Evolutionary conservation across 2,888 invertebrate genomes (phyloP).

Genomic region (Diplolepis rosae): DNA sequence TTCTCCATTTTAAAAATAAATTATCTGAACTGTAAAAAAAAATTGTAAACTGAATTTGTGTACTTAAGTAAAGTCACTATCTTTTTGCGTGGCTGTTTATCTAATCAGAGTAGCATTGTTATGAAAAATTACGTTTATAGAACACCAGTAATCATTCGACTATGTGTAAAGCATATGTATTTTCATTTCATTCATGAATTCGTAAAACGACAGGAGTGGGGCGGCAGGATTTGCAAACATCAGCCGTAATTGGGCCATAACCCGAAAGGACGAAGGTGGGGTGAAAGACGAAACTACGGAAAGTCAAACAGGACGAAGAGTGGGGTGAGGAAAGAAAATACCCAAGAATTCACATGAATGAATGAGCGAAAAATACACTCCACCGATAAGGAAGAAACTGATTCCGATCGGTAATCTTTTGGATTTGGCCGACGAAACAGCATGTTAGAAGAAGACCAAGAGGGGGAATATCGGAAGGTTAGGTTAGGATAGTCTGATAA

Average conservation of each 20-base stretch:
- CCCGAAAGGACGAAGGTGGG: not conserved
- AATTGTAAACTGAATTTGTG: too few relatives aligned
- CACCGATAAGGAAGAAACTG: not conserved
- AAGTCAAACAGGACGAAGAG: slow-evolving; percentile 36
- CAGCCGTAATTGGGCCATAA: slow-evolving; percentile 20
- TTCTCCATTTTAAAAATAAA: too few relatives aligned
- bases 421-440: too few relatives aligned
- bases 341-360: slow-evolving; percentile 54
- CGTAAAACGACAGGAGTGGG: slow-evolving; percentile 11
- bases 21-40: too few relatives aligned
- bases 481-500: too few relatives aligned
- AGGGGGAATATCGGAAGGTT: too few relatives aligned
- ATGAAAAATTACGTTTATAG: not conserved
- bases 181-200: slow-evolving; percentile 59
- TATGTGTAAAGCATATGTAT: slow-evolving; percentile 31
- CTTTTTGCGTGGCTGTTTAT: too few relatives aligned
- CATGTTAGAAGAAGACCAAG: too few relatives aligned
- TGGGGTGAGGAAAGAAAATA: slow-evolving; percentile 40
- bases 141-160: not conserved
- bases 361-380: slow-evolving; percentile 33
- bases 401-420: not conserved
- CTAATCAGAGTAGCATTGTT: slow-evolving; percentile 3
- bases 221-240: slow-evolving; percentile 25
- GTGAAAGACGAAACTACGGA: slow-evolving; percentile 2
- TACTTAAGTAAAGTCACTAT: too few relatives aligned